Conservation (phyloP, 2,797 vertebrate species). For the Cetoscarus ocellatus region DNA sequence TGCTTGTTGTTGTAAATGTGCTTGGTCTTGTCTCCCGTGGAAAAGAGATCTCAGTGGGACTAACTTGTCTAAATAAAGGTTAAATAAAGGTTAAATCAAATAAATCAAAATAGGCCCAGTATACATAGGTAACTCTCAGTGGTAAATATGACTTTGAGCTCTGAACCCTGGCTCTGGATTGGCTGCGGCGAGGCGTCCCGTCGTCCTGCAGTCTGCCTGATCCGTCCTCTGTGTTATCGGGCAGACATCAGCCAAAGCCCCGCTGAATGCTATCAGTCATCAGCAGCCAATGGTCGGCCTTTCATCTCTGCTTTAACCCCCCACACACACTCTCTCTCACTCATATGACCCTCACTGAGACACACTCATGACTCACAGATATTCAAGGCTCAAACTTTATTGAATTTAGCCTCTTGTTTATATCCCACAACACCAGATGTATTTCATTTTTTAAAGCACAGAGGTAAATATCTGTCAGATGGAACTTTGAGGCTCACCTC, state of each 20-base stretch:
- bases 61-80: no score
- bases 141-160: background rate
- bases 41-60: no score
- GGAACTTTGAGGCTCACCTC: no score
- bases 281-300: conserved; percentile 75
- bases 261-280: conserved; percentile 81
- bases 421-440: no score
- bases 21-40: no score
- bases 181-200: conserved; percentile 36
- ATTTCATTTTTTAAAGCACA: no score
- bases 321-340: conserved; percentile 27
- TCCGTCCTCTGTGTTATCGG: conserved; percentile 73
- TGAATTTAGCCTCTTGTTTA: no score
- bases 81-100: no score
- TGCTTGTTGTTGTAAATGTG: no score
- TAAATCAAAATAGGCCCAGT: background rate
- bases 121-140: background rate
- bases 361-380: conserved; percentile 22
- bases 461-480: no score
- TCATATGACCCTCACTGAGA: conserved; percentile 9
- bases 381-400: no score
- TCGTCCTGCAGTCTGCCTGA: conserved; percentile 36
- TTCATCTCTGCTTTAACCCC: conserved; percentile 74
- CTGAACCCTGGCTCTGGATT: conserved; percentile 30
- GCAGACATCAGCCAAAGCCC: conserved; percentile 73